A percentile compares a stretch with the other conserved stretches of the same genome.
Evolutionary conservation across 2,888 invertebrate species (phyloP).

Genomic region (Oxycera nigricornis): DNA sequence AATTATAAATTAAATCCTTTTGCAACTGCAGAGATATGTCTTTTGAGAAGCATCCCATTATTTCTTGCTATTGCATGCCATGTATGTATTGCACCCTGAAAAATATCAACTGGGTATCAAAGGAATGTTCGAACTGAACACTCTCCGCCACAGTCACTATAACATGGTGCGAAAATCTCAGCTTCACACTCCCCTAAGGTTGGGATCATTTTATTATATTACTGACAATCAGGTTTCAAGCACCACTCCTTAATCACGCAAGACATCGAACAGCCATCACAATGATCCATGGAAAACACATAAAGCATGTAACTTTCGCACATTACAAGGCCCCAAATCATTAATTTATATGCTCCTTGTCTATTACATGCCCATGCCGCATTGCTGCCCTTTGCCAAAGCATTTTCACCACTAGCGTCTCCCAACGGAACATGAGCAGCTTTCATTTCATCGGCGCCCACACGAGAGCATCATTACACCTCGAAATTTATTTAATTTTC

Average conservation of each 20-base stretch:
- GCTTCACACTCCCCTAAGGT: too few species aligned
- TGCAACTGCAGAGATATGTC: too few species aligned
- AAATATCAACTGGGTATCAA: too few species aligned
- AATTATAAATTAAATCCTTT: too few species aligned
- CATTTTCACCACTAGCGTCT: not conserved
- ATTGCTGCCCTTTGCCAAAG: not conserved
- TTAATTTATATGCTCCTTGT: not conserved
- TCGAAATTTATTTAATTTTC: constrained; percentile 17
- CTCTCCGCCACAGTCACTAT: too few species aligned
- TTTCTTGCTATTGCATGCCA: too few species aligned
- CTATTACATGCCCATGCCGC: not conserved
- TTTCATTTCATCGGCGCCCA: constrained; percentile 22
- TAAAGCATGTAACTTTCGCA: not conserved
- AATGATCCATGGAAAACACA: not conserved
- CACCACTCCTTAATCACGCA: not conserved
- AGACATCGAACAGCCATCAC: not conserved
- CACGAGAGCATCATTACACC: constrained; percentile 19
- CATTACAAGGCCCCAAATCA: constrained; percentile 18
- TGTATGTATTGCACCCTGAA: too few species aligned
- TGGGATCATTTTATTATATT: too few species aligned
- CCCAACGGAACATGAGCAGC: not conserved
- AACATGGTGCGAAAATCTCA: too few species aligned
- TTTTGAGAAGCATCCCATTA: too few species aligned
- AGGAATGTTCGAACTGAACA: too few species aligned
- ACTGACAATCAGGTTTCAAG: too few species aligned